Percentiles rank a stretch among this genome's conserved stretches.
Conservation (phyloP, 2,113 vertebrate genomes). For the Sardina pilchardus region DNA sequence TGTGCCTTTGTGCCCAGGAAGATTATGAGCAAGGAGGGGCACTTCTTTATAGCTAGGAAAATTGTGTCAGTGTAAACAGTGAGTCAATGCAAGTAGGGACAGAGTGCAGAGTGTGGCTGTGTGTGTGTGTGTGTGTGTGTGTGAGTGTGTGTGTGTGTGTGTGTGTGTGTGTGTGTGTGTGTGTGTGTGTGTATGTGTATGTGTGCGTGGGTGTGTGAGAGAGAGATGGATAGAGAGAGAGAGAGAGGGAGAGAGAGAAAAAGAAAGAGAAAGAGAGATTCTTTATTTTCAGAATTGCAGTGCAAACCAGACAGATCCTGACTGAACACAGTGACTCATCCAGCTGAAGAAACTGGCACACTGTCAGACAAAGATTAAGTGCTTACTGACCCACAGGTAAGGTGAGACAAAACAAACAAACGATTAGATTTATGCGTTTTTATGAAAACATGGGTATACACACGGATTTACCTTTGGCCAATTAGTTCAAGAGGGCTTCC, state of each 20-base stretch:
- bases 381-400: neutral
- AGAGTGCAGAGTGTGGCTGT: conserved; percentile 46
- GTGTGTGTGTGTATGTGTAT: neutral
- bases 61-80: conserved; percentile 58
- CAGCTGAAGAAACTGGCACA: neutral
- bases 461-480: neutral
- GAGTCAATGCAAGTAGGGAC: conserved; percentile 48
- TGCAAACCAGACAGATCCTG: too few species aligned
- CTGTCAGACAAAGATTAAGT: neutral
- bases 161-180: conserved; percentile 49
- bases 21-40: conserved; percentile 62
- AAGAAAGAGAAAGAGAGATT: neutral
- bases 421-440: too few species aligned
- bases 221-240: neutral
- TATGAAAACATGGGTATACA: conserved; percentile 39
- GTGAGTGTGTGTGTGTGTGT: neutral
- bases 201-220: neutral
- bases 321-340: neutral
- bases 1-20: conserved; percentile 49
- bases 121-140: neutral
- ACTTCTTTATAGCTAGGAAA: conserved; percentile 54
- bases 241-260: neutral
- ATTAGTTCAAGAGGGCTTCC: neutral
- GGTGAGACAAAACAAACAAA: neutral
- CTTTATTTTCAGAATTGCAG: too few species aligned